Conservation (phyloP, 2,797 vertebrate species). For the Etheostoma nigrum region DNA sequence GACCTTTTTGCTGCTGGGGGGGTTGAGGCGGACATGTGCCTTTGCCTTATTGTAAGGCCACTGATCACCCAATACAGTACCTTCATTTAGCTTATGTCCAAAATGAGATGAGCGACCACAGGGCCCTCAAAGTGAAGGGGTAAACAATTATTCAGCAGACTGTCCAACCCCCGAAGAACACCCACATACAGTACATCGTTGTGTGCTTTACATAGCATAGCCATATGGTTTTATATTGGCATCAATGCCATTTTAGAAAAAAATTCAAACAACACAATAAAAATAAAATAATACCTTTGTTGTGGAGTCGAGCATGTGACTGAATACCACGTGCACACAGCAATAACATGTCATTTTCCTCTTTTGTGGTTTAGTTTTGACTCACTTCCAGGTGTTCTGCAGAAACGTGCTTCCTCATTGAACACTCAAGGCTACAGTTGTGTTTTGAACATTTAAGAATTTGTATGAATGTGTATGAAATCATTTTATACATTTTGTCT, state of each 20-base stretch:
- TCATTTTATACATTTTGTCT: no score
- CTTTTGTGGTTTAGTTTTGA: background rate
- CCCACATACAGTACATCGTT: no score
- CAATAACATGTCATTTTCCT: constrained; percentile 3
- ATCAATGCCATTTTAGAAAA: no score
- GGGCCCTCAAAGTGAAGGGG: no score
- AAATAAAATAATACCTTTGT: no score
- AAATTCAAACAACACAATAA: no score
- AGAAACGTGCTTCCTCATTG: background rate
- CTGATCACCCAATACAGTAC: background rate
- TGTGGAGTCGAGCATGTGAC: background rate
- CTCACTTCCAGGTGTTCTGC: constrained; percentile 39
- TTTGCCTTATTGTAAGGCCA: background rate
- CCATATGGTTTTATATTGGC: no score
- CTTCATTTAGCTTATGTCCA: background rate
- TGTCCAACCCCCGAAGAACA: no score
- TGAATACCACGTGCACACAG: background rate
- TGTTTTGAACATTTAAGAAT: background rate
- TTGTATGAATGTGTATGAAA: no score
- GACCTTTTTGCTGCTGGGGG: background rate
- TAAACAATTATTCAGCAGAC: no score
- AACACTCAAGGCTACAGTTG: background rate
- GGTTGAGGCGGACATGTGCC: background rate
- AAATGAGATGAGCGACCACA: background rate
- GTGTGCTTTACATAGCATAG: no score